Evolutionary conservation across 2,113 vertebrate species (phyloP).

Genomic region (Xyliphius kryptos): DNA sequence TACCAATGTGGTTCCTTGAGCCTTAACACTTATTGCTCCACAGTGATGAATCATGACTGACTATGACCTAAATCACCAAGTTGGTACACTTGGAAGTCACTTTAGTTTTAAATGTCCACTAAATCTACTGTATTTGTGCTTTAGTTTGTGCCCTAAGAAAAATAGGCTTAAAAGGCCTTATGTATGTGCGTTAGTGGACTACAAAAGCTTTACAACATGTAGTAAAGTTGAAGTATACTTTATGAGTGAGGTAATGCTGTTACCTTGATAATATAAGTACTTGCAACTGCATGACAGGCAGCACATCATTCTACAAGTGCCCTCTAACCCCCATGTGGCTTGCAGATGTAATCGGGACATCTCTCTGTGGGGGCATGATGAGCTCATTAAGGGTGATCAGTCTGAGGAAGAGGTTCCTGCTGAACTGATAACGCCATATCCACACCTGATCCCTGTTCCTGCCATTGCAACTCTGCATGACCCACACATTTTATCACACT

Average conservation of each 20-base stretch:
- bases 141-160: too few relatives aligned
- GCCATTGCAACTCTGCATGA: constrained; percentile 31
- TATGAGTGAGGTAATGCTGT: constrained; percentile 19
- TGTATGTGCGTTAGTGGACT: too few relatives aligned
- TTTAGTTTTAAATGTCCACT: too few relatives aligned
- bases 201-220: too few relatives aligned
- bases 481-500: constrained; percentile 26
- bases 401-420: constrained; percentile 41
- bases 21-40: too few relatives aligned
- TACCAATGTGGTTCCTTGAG: too few relatives aligned
- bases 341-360: constrained; percentile 46
- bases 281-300: constrained; percentile 35
- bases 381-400: constrained; percentile 50
- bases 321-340: constrained; percentile 32
- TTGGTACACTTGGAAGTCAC: too few relatives aligned
- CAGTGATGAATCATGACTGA: too few relatives aligned
- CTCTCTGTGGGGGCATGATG: constrained; percentile 43
- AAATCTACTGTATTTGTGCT: too few relatives aligned
- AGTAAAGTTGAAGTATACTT: neutral
- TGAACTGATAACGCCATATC: constrained; percentile 39
- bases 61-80: too few relatives aligned
- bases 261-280: constrained; percentile 9
- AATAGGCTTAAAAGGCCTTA: too few relatives aligned
- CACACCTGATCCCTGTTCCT: constrained; percentile 39
- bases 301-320: constrained; percentile 34